phyloP scores from a whole-genome alignment of 2,888 invertebrate genomes.

The Drosophila yooni region DNA sequence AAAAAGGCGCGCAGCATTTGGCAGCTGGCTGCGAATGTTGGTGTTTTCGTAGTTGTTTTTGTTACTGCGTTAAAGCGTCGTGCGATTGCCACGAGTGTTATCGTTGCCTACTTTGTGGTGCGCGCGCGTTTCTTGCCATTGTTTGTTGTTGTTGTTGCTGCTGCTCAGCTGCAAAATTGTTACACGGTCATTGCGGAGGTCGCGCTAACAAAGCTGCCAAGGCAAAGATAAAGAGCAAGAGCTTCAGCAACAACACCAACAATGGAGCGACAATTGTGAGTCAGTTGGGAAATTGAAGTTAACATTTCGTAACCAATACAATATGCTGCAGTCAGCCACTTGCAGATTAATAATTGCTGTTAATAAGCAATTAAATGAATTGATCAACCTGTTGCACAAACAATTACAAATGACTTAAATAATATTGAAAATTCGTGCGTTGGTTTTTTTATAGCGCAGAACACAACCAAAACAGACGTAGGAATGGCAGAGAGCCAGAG shows the following conservation, averaged over 20 bases:
- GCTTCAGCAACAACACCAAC: constrained; percentile 10
- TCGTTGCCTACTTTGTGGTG: constrained; percentile 60
- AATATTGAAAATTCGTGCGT: constrained; percentile 1
- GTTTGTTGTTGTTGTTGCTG: constrained; percentile 39
- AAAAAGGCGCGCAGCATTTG: constrained; percentile 57
- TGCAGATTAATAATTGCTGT: constrained; percentile 2
- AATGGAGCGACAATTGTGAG: constrained; percentile 45
- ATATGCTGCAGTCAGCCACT: not conserved
- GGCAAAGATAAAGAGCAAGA: constrained; percentile 50
- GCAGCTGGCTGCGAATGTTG: constrained; percentile 28
- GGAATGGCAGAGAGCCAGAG: too few species aligned
- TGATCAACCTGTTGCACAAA: constrained; percentile 68
- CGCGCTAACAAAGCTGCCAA: constrained; percentile 69
- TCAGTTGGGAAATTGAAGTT: constrained; percentile 42
- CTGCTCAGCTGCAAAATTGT: constrained; percentile 70
- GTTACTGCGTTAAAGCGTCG: constrained; percentile 52
- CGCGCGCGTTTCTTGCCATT: constrained; percentile 72
- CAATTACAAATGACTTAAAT: not conserved
- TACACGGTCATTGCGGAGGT: constrained; percentile 80
- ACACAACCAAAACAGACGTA: not conserved
- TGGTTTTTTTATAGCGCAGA: not conserved
- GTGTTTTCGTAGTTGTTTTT: constrained; percentile 23
- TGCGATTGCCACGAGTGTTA: constrained; percentile 51
- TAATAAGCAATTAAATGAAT: constrained; percentile 29
- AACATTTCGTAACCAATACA: constrained; percentile 44